phyloP scores from a whole-genome alignment of 2,113 vertebrate species.

The Mormoops blainvillei region DNA sequence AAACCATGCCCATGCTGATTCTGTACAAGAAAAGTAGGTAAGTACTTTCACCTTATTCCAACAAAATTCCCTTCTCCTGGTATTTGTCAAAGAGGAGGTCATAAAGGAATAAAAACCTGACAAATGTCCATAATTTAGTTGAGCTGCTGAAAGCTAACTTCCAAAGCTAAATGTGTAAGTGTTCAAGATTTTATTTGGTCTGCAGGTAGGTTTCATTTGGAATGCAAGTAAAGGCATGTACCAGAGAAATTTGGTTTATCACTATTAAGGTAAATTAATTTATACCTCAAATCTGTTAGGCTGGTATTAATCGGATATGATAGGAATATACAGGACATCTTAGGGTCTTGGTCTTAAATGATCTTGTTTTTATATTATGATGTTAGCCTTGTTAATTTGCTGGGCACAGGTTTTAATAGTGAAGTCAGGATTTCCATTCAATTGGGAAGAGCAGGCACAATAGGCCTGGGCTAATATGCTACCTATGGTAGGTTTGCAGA shows the following conservation, averaged over 20 bases:
- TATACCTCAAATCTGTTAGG: neutral
- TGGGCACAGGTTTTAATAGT: neutral
- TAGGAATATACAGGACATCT: neutral
- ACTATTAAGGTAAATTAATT: neutral
- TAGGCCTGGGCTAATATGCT: neutral
- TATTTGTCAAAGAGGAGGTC: neutral
- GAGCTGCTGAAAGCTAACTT: neutral
- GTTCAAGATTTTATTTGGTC: neutral
- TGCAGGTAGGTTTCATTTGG: neutral
- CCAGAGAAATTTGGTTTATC: neutral
- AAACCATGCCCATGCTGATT: neutral
- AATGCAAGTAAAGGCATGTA: neutral
- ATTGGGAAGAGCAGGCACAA: neutral
- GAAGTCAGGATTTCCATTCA: neutral
- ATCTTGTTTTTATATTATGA: neutral
- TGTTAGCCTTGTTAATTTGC: neutral
- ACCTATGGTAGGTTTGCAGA: neutral
- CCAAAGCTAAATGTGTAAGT: neutral
- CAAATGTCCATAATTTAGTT: neutral
- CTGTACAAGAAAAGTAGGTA: neutral
- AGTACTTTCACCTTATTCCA: neutral
- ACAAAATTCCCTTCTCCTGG: neutral
- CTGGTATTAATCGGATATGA: neutral
- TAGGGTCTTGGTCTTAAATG: neutral
- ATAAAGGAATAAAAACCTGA: neutral